Evolutionary conservation across 2,888 invertebrate species (phyloP), one percentile per base, ranked within the genome.

Genomic region (Epiperipatus broadwayi): DNA sequence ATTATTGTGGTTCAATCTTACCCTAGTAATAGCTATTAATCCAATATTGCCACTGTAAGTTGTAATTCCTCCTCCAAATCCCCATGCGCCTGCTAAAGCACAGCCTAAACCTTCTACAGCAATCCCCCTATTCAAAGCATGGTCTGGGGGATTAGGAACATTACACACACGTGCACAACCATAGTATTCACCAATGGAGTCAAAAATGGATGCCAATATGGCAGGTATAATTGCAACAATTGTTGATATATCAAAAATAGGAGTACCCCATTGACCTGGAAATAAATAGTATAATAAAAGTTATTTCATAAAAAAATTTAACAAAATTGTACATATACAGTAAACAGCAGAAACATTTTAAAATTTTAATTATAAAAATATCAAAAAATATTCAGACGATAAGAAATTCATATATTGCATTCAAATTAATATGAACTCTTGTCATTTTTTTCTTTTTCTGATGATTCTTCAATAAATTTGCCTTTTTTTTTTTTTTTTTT

Each of bases 151-250:
- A 2, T 58, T 53, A 3, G 60, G 53, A 8, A 43, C 47, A 5
- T 41, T 21, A 16, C n/a, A n/a, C n/a, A n/a, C n/a, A n/a, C n/a
- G n/a, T 7, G 85, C 79, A 2, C 81, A 80, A n/a, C 83, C 83
- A 37, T 83, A 80, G 60, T 85, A 87, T 56, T 85, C 84, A 50
- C 83, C 81, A 43, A 84, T 73, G 3, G 78, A 78, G 57, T 79
- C 79, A 10, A 79, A 73, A 0, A 78, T 76, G 46, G 78, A 78
- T 1, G 78, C 76, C 21, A 78, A 54, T 16, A 78, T 76, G 0
- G 77, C 79, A 0, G 78, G 77, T 39, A 78, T 50, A 72, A 79
- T 75, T 3, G 78, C 78, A 40, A 78, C 58, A 10, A 77, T 75
- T 1, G 76, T 75, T 1, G 71, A 68, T 35, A 58, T 52, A 22